Base-by-base conservation (phyloP, 2,888 invertebrate species). In the Agelastica alni region DNA sequence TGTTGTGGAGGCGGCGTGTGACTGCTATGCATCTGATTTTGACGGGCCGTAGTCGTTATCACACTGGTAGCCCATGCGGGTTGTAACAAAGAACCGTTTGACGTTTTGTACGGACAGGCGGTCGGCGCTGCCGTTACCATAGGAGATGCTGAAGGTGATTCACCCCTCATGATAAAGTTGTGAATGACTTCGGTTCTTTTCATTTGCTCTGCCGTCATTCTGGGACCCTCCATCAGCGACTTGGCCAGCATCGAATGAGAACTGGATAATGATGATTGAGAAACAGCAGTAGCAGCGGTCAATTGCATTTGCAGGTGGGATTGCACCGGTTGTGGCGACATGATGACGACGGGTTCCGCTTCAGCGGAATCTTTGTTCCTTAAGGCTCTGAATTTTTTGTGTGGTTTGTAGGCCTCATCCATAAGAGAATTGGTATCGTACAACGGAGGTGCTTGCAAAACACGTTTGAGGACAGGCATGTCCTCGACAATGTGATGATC, bases 361-460 rank as follows among this genome's bases (percentile, higher is more conserved):
- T 91, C 91, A 34, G 88, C 89, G 1, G 86, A 85, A 72, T 92
- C 91, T 66, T 91, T 89, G 59, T 78, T 76, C 17, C 91, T 81
- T 73, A 92, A 80, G 2, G 92, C 92, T 36, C 95, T 86, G 83
- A 95, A 95, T 77, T 95, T 95, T 78, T 95, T 95, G 81, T 95
- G 95, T 57, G 94, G 94, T 75, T 94, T 93, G 80, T 95, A 95
- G 10, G 93, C 93, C 78, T 93, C 94, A 75, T 94, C 93, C 93
- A 95, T 94, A 52, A 95, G 78, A 1, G 91, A 88, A 72, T 91
- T 90, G 51, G 93, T 92, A 73, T 93, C 93, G 77, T 93, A 92
- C 4, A 94, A 79, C 0, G 94, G 95, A 1, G 95, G 95, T 1
- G 95, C 94, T 74, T 95, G 93, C 13, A 96, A 82, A 2, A 94